phyloP scores from a whole-genome alignment of 2,797 vertebrate species.

The Austrolebias charrua region DNA sequence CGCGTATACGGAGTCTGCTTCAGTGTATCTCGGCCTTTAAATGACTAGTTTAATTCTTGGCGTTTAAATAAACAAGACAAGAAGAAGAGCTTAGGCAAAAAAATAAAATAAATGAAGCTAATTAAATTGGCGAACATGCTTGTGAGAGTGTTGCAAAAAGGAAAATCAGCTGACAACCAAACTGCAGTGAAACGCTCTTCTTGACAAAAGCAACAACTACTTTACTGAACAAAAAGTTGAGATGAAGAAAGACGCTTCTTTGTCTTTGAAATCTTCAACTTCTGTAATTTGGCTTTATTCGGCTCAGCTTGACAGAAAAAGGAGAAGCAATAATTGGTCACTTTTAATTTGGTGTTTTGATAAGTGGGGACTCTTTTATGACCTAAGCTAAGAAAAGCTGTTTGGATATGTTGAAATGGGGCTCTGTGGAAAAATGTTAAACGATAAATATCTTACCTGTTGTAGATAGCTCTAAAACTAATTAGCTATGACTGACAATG shows the following conservation, averaged over 20 bases:
- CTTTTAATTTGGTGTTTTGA: constrained; percentile 6
- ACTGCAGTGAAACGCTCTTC: constrained; percentile 57
- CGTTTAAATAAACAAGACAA: constrained; percentile 90
- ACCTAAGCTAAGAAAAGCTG: background rate
- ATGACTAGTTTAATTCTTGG: constrained; percentile 89
- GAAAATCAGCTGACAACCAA: constrained; percentile 78
- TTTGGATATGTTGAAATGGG: too few relatives aligned
- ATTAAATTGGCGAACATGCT: constrained; percentile 83
- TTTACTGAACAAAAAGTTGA: constrained; percentile 45
- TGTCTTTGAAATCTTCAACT: constrained; percentile 59
- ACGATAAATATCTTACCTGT: too few relatives aligned
- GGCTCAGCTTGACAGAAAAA: constrained; percentile 25
- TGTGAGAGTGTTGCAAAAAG: constrained; percentile 17
- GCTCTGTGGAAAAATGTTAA: too few relatives aligned
- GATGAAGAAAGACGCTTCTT: constrained; percentile 28
- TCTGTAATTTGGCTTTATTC: constrained; percentile 67
- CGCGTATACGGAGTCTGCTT: too few relatives aligned
- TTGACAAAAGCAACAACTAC: constrained; percentile 63
- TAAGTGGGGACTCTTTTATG: constrained; percentile 14
- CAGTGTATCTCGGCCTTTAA: too few relatives aligned
- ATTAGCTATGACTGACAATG: too few relatives aligned
- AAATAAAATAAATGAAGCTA: too few relatives aligned
- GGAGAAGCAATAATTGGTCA: constrained; percentile 34
- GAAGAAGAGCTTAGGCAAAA: constrained; percentile 89
- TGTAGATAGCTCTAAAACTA: too few relatives aligned